Base-by-base conservation (phyloP, 1,140 invertebrate genomes). In the Atta texana region DNA sequence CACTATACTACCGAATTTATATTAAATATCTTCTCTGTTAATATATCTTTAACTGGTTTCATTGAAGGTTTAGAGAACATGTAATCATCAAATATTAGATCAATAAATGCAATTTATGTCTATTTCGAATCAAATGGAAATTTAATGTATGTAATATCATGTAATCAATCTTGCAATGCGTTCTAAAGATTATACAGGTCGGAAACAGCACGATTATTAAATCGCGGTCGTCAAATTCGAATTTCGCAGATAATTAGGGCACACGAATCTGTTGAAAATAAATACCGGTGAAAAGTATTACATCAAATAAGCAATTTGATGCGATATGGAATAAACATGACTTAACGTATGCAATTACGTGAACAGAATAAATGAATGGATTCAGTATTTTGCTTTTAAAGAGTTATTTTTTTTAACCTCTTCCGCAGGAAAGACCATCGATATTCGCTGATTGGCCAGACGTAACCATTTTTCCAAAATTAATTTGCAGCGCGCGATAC, bases 61-160 rank as follows among this genome's bases (percentile, higher is more conserved):
- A 64, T 31, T 77, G 7, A 6, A 18, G 12, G 24, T 49, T 28
- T 64, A 14, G 3, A 12, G 8, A 14, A 64, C 16, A 6, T 55
- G 18, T 74, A 71, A 49, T 14, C 12, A 16, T 49, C 0, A n/a
- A 57, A 63, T 77, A 64, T 64, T 63, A 64, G 75, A 63, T 77
- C 10, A 24, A 77, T 39, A 64, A 63, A 39, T 21, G 18, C 12
- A 78, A 51, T 78, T 66, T 51, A 31, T 7, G n/a, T 78, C 31
- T 66, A 78, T 21, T 76, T 78, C 69, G 28, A 86, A 88, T 91
- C 76, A 85, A 90, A 87, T 66, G 82, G 63, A 88, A 91, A 91
- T 91, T 90, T 87, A 85, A 89, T 91, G 87, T 49, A 16, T 57
- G 57, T 28, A 44, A 64, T 5, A 64, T 78, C 59, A 12, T 21